phyloP scores from a whole-genome alignment of 2,113 vertebrate species.

The Tauraco erythrolophus region DNA sequence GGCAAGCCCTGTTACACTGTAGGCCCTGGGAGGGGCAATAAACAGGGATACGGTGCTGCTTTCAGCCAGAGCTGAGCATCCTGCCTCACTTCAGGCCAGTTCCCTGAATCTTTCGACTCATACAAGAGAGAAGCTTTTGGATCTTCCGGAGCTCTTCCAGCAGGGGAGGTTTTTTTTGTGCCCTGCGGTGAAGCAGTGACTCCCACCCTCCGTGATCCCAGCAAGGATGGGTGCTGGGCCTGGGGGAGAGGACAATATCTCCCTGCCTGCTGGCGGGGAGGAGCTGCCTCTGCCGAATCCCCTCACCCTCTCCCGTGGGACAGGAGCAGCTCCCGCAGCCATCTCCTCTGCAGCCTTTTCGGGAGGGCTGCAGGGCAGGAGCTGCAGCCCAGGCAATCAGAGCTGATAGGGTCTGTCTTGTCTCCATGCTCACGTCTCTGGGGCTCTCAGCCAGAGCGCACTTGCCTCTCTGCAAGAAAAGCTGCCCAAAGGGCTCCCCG shows the following conservation, averaged over 20 bases:
- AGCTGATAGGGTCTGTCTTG: accelerated
- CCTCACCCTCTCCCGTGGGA: not conserved
- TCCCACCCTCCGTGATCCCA: not conserved
- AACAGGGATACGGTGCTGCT: not conserved
- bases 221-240: not conserved
- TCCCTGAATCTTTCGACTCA: not conserved
- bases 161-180: not conserved
- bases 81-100: not conserved
- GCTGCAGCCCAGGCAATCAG: not conserved
- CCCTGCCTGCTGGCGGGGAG: accelerated
- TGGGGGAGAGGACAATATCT: not conserved
- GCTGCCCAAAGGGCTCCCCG: not conserved
- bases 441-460: not conserved
- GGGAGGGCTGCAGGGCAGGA: not conserved
- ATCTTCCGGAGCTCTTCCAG: not conserved
- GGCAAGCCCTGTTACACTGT: not conserved
- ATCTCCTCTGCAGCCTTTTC: not conserved
- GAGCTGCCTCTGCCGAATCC: not conserved
- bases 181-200: not conserved
- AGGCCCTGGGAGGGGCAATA: not conserved
- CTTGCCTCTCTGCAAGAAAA: not conserved
- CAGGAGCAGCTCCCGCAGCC: not conserved
- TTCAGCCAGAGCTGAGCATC: not conserved
- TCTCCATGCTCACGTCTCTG: accelerated
- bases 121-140: not conserved